Evolutionary conservation across 2,888 invertebrate genomes (phyloP).

Genomic region (Hirtodrosophila cameraria): DNA sequence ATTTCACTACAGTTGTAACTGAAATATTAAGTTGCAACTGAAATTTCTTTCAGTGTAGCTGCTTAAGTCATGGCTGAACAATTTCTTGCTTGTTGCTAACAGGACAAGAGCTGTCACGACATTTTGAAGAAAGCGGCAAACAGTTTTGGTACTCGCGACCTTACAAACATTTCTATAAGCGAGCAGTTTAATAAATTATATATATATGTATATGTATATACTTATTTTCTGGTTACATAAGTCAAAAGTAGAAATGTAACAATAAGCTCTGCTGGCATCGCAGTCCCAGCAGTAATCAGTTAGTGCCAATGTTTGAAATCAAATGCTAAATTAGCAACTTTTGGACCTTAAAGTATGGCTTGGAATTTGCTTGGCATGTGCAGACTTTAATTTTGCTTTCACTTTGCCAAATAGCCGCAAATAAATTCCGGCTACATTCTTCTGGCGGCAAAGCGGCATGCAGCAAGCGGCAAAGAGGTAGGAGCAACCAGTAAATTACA

Average conservation of each 20-base stretch:
- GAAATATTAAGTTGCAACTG: too few species aligned
- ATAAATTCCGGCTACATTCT: conserved; percentile 66
- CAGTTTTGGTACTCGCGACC: conserved; percentile 50
- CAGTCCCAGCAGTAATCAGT: background rate
- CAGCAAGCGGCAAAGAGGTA: too few species aligned
- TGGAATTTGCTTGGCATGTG: conserved; percentile 17
- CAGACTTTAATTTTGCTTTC: conserved; percentile 63
- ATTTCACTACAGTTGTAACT: too few species aligned
- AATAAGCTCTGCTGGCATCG: background rate
- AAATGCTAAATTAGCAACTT: conserved; percentile 30
- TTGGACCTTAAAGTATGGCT: conserved; percentile 34
- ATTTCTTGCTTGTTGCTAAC: conserved; percentile 62
- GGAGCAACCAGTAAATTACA: conserved; percentile 70
- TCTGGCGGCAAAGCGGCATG: too few species aligned
- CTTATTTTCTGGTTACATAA: background rate
- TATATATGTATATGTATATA: background rate
- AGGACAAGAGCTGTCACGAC: conserved; percentile 43
- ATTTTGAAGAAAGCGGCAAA: conserved; percentile 41
- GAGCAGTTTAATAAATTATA: conserved; percentile 30
- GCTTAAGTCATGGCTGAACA: conserved; percentile 45
- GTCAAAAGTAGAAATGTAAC: background rate
- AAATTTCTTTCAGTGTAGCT: conserved; percentile 37
- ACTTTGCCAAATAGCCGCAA: conserved; percentile 67
- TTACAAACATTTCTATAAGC: conserved; percentile 40
- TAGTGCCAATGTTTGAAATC: conserved; percentile 20